These are phyloP conservation scores for Rhopalosiphum padi DNA, from an alignment of 1,140 invertebrate species.

Conservation along the genomic window DNA sequence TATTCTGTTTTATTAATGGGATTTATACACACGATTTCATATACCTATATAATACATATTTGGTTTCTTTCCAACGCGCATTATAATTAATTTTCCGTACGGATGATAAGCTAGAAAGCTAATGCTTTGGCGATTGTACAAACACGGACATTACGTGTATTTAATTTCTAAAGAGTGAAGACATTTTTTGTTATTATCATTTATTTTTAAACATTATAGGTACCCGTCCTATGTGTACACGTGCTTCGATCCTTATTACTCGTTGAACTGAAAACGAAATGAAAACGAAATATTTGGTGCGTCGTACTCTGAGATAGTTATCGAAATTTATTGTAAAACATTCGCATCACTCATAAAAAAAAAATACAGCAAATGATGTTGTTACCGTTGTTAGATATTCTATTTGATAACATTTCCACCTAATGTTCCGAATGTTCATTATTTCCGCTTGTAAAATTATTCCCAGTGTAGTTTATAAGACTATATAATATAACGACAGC, in stretches of 20 bases:
- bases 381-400: not conserved
- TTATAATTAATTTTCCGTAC: not conserved
- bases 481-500: not conserved
- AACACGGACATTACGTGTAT: not conserved
- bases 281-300: not conserved
- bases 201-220: not conserved
- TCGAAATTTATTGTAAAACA: not conserved
- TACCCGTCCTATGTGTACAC: not conserved
- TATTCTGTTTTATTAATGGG: not conserved
- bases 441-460: not conserved
- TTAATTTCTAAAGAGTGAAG: not conserved
- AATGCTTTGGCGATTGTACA: not conserved
- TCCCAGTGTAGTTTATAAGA: not conserved
- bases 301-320: not conserved
- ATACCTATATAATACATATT: not conserved
- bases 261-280: not conserved
- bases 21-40: not conserved
- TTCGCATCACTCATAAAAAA: not conserved
- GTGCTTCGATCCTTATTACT: not conserved
- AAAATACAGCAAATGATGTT: not conserved
- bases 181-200: not conserved
- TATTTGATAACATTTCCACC: not conserved
- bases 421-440: not conserved
- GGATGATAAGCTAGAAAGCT: slow-evolving; percentile 28
- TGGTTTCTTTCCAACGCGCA: not conserved